phyloP scores from a whole-genome alignment of 2,888 invertebrate genomes.

The Troides oblongomaculatus region DNA sequence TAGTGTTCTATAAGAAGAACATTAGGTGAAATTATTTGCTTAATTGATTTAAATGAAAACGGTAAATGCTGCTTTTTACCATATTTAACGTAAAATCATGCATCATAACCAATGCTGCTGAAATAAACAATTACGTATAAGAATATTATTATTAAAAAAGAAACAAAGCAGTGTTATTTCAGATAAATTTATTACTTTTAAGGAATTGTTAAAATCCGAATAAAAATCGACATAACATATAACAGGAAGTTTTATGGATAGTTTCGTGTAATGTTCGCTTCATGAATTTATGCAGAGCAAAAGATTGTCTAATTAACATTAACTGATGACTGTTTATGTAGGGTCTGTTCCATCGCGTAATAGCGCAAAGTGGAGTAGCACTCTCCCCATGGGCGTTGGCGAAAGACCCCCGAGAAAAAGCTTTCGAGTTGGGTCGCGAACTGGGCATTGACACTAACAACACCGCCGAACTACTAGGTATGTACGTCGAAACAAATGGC shows the following conservation, averaged over 20 bases:
- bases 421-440: slow-evolving; percentile 78
- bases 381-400: slow-evolving; percentile 82
- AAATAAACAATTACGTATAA: too few species aligned
- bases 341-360: slow-evolving; percentile 82
- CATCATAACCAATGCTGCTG: too few species aligned
- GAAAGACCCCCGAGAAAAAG: slow-evolving; percentile 69
- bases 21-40: background rate
- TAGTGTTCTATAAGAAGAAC: too few species aligned
- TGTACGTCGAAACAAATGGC: slow-evolving; percentile 28
- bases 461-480: slow-evolving; percentile 77
- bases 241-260: too few species aligned
- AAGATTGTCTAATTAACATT: background rate
- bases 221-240: too few species aligned
- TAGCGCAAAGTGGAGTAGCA: slow-evolving; percentile 82
- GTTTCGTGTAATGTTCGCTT: too few species aligned
- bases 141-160: too few species aligned
- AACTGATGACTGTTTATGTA: slow-evolving; percentile 31
- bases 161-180: too few species aligned
- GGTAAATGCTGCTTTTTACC: background rate
- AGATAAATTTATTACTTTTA: too few species aligned
- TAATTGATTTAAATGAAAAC: background rate
- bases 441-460: slow-evolving; percentile 80
- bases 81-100: too few species aligned
- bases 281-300: background rate
- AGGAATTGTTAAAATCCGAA: too few species aligned